Evolutionary conservation across 1,140 invertebrate genomes (phyloP), one percentile per base, ranked within the genome.

Genomic region (Drosophila ambigua): DNA sequence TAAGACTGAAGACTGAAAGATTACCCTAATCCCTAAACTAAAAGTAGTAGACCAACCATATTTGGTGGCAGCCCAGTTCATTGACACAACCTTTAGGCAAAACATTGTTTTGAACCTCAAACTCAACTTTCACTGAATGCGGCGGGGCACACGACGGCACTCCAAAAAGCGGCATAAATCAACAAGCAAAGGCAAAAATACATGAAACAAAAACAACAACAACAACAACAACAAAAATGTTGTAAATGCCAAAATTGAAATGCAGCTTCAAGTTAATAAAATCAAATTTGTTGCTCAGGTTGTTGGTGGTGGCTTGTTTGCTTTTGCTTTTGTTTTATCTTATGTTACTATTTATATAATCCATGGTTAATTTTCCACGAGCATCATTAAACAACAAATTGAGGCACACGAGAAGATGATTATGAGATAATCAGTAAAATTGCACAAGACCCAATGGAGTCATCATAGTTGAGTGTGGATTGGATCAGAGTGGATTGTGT

Each of bases 391-490:
- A 77, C 65, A 46, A 61, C 48, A 79, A 78, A 72, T 75, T 65
- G 79, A 83, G 66, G 75, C 60, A 74, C 72, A 71, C 59, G 58
- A 74, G 58, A 73, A 74, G 73, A 79, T 85, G 81, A 87, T 87
- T 85, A 85, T 85, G 73, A 87, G 82, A 87, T 85, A 85, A 82
- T 82, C 78, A 81, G 48, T 45, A 51, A 48, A 82, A 81, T 85
- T 81, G 78, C 78, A 64, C 69, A 81, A 81, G 68, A 72, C 81
- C 62, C 45, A 72, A 64, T 60, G 63, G 63, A 77, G 63, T 64
- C 65, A 65, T 50, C 50, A 73, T 48, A 63, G 57, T 63, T 50
- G 58, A 69, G 51, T 9, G n/a, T 4, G 8, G 31, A 26, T 31
- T 41, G 28, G 54, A 58, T 50, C 43, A 43, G 28, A 52, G 46